A percentile compares a stretch with the other conserved stretches of the same genome.
Conservation (phyloP, 2,888 invertebrate genomes). For the Acleris sparsana region DNA sequence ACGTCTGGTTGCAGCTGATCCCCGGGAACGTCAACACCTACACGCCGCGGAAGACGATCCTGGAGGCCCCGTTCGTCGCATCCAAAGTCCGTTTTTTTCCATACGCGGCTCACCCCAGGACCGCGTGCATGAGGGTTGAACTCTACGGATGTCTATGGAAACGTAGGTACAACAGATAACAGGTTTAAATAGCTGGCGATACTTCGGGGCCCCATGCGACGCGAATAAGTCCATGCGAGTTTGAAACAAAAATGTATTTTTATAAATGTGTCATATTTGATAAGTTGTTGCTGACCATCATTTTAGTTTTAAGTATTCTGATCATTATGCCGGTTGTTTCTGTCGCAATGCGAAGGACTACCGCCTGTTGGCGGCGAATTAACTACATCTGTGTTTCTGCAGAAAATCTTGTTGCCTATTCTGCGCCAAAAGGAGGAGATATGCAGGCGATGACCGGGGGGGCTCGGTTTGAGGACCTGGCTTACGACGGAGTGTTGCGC, state of each 20-base stretch:
- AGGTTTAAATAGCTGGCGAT: conserved; percentile 56
- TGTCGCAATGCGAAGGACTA: conserved; percentile 49
- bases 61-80: conserved; percentile 93
- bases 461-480: conserved; percentile 88
- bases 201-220: conserved; percentile 58
- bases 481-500: conserved; percentile 89
- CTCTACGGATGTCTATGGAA: conserved; percentile 91
- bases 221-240: conserved; percentile 53
- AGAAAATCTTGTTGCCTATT: conserved; percentile 88
- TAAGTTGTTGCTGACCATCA: background rate
- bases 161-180: conserved; percentile 70
- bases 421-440: conserved; percentile 86
- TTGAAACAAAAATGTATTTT: background rate
- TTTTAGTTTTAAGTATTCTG: background rate
- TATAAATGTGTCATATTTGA: background rate
- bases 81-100: conserved; percentile 94
- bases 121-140: conserved; percentile 96
- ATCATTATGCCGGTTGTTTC: conserved; percentile 17
- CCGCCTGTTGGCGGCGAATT: conserved; percentile 60
- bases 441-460: conserved; percentile 86
- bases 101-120: conserved; percentile 92
- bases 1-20: conserved; percentile 84
- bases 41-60: conserved; percentile 86
- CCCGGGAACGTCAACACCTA: conserved; percentile 91
- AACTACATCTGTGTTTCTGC: conserved; percentile 59